Evolutionary conservation across 53 echinoderm and acorn worm species (phyloP).

Genomic region (Paracentrotus lividus): DNA sequence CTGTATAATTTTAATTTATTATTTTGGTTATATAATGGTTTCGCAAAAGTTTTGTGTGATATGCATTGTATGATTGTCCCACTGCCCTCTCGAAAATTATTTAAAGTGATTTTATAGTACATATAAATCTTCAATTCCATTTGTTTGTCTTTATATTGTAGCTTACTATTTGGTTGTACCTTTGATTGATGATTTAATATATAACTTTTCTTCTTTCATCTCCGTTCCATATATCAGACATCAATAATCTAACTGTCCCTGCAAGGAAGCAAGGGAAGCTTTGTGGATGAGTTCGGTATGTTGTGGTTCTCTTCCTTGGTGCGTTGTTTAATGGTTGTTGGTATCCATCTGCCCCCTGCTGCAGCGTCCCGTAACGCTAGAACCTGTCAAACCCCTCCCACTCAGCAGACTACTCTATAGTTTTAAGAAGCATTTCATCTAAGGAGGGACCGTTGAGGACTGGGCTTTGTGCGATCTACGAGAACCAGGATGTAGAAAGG

Average conservation of each 20-base stretch:
- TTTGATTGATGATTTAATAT: background rate
- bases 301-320: too few species aligned
- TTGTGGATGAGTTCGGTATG: slow-evolving; percentile 16
- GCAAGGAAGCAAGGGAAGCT: background rate
- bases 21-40: too few species aligned
- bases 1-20: too few species aligned
- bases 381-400: background rate
- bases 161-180: background rate
- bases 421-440: slow-evolving; percentile 77
- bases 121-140: too few species aligned
- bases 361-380: background rate
- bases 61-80: too few species aligned
- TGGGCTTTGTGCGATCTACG: slow-evolving; percentile 87
- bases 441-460: too few species aligned
- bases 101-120: too few species aligned
- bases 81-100: too few species aligned
- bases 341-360: background rate
- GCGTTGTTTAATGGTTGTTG: too few species aligned
- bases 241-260: slow-evolving; percentile 28
- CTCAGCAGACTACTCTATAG: slow-evolving; percentile 78
- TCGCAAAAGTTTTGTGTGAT: too few species aligned
- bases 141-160: too few species aligned
- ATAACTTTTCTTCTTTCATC: background rate
- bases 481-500: slow-evolving; percentile 77
- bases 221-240: slow-evolving; percentile 3